phyloP scores from a whole-genome alignment of 2,888 invertebrate species.

The Leucophora obtusa region DNA sequence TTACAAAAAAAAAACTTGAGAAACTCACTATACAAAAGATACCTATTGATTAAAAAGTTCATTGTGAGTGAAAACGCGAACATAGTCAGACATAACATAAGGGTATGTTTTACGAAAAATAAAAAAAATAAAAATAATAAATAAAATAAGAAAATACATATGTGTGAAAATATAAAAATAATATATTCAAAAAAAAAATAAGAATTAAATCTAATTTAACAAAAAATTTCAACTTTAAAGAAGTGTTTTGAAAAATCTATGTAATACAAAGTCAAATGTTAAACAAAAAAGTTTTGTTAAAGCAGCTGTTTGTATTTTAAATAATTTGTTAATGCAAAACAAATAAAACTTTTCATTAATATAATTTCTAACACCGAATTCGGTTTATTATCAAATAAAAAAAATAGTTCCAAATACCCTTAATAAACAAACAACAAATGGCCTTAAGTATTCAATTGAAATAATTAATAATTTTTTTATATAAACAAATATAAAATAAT shows the following conservation, averaged over 20 bases:
- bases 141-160: conserved; percentile 14
- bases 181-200: not conserved
- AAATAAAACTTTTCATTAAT: not conserved
- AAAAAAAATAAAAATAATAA: conserved; percentile 8
- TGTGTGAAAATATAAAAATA: conserved; percentile 5
- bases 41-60: conserved; percentile 54
- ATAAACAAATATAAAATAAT: not conserved
- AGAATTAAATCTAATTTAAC: not conserved
- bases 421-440: too few relatives aligned
- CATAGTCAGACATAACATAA: conserved; percentile 38
- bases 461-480: not conserved
- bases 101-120: conserved; percentile 28
- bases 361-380: not conserved
- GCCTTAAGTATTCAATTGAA: not conserved
- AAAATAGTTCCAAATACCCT: too few relatives aligned
- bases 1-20: conserved; percentile 13
- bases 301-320: conserved; percentile 5
- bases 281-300: conserved; percentile 3
- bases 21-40: conserved; percentile 38
- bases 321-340: conserved; percentile 7
- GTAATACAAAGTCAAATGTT: not conserved
- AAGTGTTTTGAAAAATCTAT: not conserved
- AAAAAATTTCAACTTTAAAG: not conserved
- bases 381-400: not conserved
- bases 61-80: conserved; percentile 60